phyloP scores from a whole-genome alignment of 2,113 vertebrate genomes.

The Fregetta grallaria region DNA sequence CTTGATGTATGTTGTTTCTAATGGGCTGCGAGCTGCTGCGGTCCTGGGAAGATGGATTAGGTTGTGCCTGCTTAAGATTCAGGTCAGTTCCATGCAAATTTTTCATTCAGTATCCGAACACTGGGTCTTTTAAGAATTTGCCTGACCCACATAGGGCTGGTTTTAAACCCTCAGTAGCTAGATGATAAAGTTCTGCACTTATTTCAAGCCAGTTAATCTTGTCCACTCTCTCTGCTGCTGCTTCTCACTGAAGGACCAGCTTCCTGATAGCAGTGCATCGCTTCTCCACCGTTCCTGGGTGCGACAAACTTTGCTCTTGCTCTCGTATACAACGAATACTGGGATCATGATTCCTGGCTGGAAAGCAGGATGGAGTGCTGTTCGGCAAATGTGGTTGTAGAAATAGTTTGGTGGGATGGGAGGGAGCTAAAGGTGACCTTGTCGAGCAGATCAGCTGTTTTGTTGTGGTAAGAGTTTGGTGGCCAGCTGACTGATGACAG shows the following conservation, averaged over 20 bases:
- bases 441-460: background rate
- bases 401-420: accelerated
- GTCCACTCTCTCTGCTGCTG: background rate
- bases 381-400: accelerated
- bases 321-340: background rate
- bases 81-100: background rate
- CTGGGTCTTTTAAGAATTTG: background rate
- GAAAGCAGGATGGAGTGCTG: background rate
- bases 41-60: background rate
- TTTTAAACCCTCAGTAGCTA: background rate
- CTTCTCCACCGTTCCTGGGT: background rate
- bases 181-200: background rate
- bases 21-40: accelerated
- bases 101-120: slow-evolving; percentile 18
- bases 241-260: background rate
- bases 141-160: slow-evolving; percentile 54
- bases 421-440: background rate
- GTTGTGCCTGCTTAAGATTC: slow-evolving; percentile 41
- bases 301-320: background rate
- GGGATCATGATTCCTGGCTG: background rate
- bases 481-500: background rate
- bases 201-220: background rate
- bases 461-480: background rate
- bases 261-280: accelerated
- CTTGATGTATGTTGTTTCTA: accelerated